Evolutionary conservation across 1,140 invertebrate species (phyloP).

Genomic region (Brachionus paranguensis): DNA sequence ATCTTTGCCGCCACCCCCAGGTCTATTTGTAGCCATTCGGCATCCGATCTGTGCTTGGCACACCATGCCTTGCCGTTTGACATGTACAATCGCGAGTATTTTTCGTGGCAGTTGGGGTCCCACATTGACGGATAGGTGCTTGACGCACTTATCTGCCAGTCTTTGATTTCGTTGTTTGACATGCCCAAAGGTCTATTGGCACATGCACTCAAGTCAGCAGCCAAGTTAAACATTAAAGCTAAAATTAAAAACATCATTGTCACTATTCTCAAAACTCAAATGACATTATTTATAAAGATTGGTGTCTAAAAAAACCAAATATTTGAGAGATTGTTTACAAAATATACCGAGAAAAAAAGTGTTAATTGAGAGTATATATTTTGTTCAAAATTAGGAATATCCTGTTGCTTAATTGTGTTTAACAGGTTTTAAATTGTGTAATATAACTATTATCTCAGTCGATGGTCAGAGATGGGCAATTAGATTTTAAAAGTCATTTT

Average conservation of each 20-base stretch:
- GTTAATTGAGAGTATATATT: conserved; percentile 10
- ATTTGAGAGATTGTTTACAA: conserved; percentile 23
- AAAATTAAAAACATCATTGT: neutral
- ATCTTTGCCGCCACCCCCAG: conserved; percentile 58
- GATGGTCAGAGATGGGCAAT: neutral
- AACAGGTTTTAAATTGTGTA: conserved; percentile 25
- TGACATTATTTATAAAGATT: neutral
- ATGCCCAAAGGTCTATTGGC: conserved; percentile 12
- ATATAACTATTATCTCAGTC: neutral
- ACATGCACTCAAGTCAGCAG: neutral
- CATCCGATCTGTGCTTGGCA: conserved; percentile 57
- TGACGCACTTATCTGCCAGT: conserved; percentile 62
- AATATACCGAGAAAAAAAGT: neutral
- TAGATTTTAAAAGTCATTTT: neutral
- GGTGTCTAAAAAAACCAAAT: neutral
- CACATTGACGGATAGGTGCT: conserved; percentile 56
- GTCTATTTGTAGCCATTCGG: conserved; percentile 60
- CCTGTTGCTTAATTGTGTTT: conserved; percentile 37
- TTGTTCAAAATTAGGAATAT: conserved; percentile 5
- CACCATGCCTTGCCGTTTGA: conserved; percentile 59
- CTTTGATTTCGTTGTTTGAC: conserved; percentile 51
- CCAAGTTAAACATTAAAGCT: neutral
- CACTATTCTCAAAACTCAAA: neutral
- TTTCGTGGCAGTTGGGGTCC: conserved; percentile 59
- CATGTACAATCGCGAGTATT: conserved; percentile 59